A percentile compares a stretch with the other conserved stretches of the same genome.
phyloP scores from a whole-genome alignment of 2,888 invertebrate genomes.

The Meghimatium bilineatum region DNA sequence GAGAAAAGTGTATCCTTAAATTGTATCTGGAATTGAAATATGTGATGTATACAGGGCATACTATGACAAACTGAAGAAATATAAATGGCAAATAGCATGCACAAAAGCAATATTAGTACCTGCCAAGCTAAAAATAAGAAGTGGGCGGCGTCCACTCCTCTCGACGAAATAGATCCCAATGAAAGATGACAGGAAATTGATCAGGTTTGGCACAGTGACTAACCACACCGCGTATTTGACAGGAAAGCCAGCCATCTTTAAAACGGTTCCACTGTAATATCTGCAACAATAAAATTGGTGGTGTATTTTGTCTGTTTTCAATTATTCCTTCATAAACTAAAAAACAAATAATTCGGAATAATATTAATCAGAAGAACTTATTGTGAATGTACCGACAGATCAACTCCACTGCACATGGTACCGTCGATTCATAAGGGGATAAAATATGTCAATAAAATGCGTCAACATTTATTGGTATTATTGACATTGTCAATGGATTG shows the following conservation, averaged over 20 bases:
- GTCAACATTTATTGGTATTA: too few species aligned
- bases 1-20: too few species aligned
- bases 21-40: too few species aligned
- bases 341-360: too few species aligned
- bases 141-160: slow-evolving; percentile 76
- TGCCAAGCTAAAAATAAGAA: slow-evolving; percentile 62
- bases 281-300: slow-evolving; percentile 60
- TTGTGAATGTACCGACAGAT: too few species aligned
- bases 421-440: too few species aligned
- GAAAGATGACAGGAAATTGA: slow-evolving; percentile 79
- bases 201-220: slow-evolving; percentile 76
- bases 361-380: too few species aligned
- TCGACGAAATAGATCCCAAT: slow-evolving; percentile 79
- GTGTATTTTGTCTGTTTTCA: too few species aligned
- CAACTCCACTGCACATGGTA: too few species aligned
- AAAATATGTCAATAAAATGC: not conserved
- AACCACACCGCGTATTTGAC: slow-evolving; percentile 79
- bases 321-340: too few species aligned
- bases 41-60: too few species aligned
- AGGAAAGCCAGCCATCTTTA: slow-evolving; percentile 78
- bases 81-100: not conserved
- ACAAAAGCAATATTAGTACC: slow-evolving; percentile 64
- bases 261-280: slow-evolving; percentile 80
- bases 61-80: not conserved
- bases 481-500: not conserved